Conservation (phyloP, 2,888 invertebrate species). For the Blomia tropicalis region DNA sequence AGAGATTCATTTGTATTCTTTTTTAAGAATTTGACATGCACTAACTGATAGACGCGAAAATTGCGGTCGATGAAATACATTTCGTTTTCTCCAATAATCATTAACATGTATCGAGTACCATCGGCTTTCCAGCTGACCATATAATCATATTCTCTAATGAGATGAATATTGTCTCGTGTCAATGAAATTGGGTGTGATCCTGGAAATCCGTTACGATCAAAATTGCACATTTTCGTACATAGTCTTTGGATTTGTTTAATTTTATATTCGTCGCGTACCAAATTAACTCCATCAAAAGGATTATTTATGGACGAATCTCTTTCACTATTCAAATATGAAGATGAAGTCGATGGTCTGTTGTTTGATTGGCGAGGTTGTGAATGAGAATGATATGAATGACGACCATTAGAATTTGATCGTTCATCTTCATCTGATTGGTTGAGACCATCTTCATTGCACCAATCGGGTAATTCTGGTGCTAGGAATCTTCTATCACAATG, state of each 20-base stretch:
- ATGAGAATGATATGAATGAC: neutral
- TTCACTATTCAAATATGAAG: no score
- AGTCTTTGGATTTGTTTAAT: slow-evolving; percentile 52
- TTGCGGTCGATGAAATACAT: slow-evolving; percentile 90
- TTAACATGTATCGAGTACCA: slow-evolving; percentile 91
- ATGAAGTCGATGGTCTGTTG: no score
- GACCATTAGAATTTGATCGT: neutral
- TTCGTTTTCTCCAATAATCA: slow-evolving; percentile 66
- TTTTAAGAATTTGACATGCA: slow-evolving; percentile 60
- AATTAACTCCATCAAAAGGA: slow-evolving; percentile 52
- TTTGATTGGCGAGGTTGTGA: no score
- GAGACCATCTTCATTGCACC: slow-evolving; percentile 51
- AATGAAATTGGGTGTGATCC: slow-evolving; percentile 96
- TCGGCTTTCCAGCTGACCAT: slow-evolving; percentile 99
- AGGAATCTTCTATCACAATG: slow-evolving; percentile 41
- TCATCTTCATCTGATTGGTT: neutral
- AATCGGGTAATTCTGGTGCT: slow-evolving; percentile 63
- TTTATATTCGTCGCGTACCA: slow-evolving; percentile 48
- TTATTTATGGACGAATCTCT: neutral
- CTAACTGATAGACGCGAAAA: slow-evolving; percentile 68
- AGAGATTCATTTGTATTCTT: slow-evolving; percentile 53
- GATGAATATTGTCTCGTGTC: slow-evolving; percentile 59
- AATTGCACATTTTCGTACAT: slow-evolving; percentile 62
- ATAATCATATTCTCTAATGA: slow-evolving; percentile 64
- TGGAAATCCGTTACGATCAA: slow-evolving; percentile 67